A percentile compares a stretch with the other conserved stretches of the same genome.
phyloP scores from a whole-genome alignment of 1,140 invertebrate genomes.

The Zaprionus gabonicus region DNA sequence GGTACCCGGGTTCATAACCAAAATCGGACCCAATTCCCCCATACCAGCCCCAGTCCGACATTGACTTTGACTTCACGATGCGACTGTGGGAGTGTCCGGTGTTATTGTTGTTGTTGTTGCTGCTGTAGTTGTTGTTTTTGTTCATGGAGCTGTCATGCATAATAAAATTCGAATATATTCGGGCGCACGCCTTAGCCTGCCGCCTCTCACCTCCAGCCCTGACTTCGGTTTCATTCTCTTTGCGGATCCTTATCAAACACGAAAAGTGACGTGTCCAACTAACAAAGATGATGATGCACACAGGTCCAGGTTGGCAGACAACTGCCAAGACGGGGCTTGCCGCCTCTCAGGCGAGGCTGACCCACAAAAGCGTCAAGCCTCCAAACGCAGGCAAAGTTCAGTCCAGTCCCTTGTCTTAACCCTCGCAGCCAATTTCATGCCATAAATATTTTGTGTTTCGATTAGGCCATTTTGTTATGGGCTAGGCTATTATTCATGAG shows the following conservation, averaged over 20 bases:
- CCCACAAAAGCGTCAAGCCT: slow-evolving; percentile 58
- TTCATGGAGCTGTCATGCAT: slow-evolving; percentile 78
- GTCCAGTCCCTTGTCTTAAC: slow-evolving; percentile 36
- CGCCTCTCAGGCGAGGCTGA: slow-evolving; percentile 53
- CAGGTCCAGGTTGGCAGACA: slow-evolving; percentile 9
- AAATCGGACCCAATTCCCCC: slow-evolving; percentile 19
- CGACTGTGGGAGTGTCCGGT: slow-evolving; percentile 71
- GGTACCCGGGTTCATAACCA: slow-evolving; percentile 50
- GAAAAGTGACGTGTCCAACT: slow-evolving; percentile 77
- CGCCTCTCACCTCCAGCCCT: slow-evolving; percentile 4
- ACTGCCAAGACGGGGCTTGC: neutral
- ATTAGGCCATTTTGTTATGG: slow-evolving; percentile 19
- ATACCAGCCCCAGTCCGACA: neutral
- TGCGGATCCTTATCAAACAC: slow-evolving; percentile 82
- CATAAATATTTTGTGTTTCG: slow-evolving; percentile 58
- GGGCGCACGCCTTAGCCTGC: slow-evolving; percentile 71
- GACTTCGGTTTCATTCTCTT: slow-evolving; percentile 56
- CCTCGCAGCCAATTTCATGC: slow-evolving; percentile 27
- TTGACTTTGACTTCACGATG: slow-evolving; percentile 54
- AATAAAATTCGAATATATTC: slow-evolving; percentile 82
- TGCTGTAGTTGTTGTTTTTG: slow-evolving; percentile 39
- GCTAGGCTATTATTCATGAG: slow-evolving; percentile 22
- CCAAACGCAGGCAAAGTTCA: slow-evolving; percentile 53
- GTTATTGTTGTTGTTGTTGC: slow-evolving; percentile 46
- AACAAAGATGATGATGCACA: slow-evolving; percentile 69